Percentiles rank a stretch among this genome's conserved stretches.
phyloP scores from a whole-genome alignment of 1,140 invertebrate genomes.

The Trichogramma pretiosum region DNA sequence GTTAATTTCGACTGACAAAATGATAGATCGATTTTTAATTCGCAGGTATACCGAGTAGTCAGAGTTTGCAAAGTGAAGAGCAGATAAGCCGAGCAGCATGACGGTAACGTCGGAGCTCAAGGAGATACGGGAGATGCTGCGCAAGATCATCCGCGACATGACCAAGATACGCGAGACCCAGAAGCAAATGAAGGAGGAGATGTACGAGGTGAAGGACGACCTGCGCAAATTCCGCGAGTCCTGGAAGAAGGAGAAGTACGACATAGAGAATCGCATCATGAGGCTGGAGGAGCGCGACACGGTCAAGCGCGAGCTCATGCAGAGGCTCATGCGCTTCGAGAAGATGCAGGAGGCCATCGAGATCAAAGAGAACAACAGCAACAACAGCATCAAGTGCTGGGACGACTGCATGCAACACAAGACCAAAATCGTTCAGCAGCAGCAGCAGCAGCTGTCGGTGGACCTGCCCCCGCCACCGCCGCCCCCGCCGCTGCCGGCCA shows the following conservation, averaged over 20 bases:
- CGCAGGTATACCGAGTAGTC: no score
- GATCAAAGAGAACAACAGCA: constrained; percentile 6
- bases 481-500: neutral
- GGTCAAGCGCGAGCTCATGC: neutral
- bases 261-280: constrained; percentile 3
- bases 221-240: constrained; percentile 3
- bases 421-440: no score
- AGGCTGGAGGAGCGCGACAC: constrained; percentile 9
- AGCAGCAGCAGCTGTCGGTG: no score
- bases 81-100: no score
- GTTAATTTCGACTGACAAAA: no score
- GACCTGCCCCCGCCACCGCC: neutral
- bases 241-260: constrained; percentile 3
- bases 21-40: no score
- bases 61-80: no score
- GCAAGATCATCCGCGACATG: constrained; percentile 8
- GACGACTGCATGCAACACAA: no score
- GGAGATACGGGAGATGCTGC: constrained; percentile 4
- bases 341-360: constrained; percentile 3
- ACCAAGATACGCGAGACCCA: neutral
- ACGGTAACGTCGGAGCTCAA: constrained; percentile 3
- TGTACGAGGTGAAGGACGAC: constrained; percentile 11
- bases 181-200: constrained; percentile 11
- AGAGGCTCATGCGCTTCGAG: neutral
- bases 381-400: neutral